These are phyloP conservation scores for Cantharis nigra DNA, from an alignment of 2,888 invertebrate genomes.

Conservation along the genomic window DNA sequence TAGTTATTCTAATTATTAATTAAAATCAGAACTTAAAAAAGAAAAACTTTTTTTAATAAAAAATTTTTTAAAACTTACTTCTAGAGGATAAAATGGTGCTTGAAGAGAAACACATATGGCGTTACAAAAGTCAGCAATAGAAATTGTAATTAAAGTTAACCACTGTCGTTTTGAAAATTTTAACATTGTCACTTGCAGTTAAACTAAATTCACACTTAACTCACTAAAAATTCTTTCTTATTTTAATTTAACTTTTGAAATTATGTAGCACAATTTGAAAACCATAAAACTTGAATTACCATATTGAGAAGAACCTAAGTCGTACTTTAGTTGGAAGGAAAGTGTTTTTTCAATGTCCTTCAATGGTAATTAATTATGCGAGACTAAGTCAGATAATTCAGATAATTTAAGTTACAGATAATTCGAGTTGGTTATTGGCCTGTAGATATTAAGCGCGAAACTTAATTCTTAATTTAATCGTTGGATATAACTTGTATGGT, in stretches of 20 bases:
- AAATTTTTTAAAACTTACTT: slow-evolving; percentile 61
- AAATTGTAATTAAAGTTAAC: slow-evolving; percentile 77
- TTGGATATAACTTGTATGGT: slow-evolving; percentile 10
- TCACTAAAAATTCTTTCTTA: background rate
- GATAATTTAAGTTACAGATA: slow-evolving; percentile 9
- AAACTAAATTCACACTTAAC: background rate
- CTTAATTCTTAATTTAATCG: slow-evolving; percentile 7
- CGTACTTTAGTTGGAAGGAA: background rate
- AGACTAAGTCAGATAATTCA: slow-evolving; percentile 1
- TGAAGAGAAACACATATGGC: slow-evolving; percentile 84
- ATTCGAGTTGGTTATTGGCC: slow-evolving; percentile 24
- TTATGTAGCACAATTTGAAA: slow-evolving; percentile 5
- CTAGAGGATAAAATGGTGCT: slow-evolving; percentile 84
- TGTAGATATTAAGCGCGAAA: slow-evolving; percentile 23
- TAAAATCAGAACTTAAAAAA: too few relatives aligned
- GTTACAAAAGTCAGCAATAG: slow-evolving; percentile 82
- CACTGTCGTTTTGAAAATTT: slow-evolving; percentile 76
- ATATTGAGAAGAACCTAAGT: slow-evolving; percentile 1
- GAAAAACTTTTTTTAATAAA: too few relatives aligned
- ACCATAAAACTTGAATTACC: background rate
- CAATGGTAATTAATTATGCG: background rate
- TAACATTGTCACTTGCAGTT: slow-evolving; percentile 56
- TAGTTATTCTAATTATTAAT: too few relatives aligned
- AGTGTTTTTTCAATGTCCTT: background rate
- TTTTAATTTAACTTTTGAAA: background rate